phyloP scores from a whole-genome alignment of 1,140 invertebrate species.

The Eriosoma lanigerum region DNA sequence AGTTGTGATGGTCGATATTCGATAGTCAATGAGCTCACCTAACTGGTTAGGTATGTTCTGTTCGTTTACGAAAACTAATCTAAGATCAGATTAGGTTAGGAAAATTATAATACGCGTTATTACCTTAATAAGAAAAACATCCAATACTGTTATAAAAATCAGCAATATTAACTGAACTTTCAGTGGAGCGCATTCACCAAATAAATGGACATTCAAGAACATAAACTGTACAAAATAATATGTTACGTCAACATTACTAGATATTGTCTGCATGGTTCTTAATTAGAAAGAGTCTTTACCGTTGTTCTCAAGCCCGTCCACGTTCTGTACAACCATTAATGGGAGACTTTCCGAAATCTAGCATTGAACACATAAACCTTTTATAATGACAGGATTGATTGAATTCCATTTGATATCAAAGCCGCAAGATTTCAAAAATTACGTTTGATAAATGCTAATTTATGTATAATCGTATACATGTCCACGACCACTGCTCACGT shows the following conservation, averaged over 20 bases:
- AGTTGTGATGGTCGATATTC: too few species aligned
- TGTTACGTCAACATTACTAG: constrained; percentile 56
- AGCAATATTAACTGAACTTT: neutral
- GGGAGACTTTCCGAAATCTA: neutral
- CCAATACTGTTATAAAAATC: neutral
- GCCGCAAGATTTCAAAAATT: constrained; percentile 1
- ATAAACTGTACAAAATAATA: neutral
- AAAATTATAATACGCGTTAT: neutral
- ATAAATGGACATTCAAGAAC: too few species aligned
- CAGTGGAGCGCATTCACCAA: neutral
- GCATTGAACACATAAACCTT: neutral
- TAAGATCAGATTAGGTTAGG: neutral
- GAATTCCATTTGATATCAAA: constrained; percentile 56
- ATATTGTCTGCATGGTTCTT: constrained; percentile 55
- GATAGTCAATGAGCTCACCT: too few species aligned
- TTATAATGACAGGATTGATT: neutral
- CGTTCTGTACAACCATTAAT: neutral
- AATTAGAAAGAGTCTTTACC: constrained; percentile 53
- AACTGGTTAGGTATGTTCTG: too few species aligned
- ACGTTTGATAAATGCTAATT: constrained; percentile 57
- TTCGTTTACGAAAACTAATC: neutral
- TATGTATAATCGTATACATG: constrained; percentile 60
- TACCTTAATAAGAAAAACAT: neutral
- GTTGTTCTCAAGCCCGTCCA: constrained; percentile 54
- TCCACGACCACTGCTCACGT: constrained; percentile 58